Conservation (phyloP, 1,140 invertebrate genomes). For the Whitmania pigra region DNA sequence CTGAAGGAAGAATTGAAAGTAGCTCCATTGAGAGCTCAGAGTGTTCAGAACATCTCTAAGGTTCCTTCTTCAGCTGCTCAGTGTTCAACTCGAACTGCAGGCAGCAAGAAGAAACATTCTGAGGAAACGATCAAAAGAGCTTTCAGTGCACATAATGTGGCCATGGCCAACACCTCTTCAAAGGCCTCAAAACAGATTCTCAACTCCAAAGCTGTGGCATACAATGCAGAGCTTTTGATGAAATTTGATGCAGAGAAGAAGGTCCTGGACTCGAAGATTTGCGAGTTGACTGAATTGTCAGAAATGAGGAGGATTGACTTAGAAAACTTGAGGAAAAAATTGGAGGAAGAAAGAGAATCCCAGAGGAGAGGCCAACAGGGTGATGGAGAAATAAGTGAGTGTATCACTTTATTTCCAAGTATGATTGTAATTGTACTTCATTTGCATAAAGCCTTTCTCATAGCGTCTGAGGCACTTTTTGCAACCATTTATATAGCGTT, state of each 20-base stretch:
- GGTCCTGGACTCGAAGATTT: slow-evolving; percentile 36
- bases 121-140: slow-evolving; percentile 32
- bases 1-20: background rate
- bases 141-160: slow-evolving; percentile 39
- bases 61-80: background rate
- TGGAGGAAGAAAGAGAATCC: slow-evolving; percentile 21
- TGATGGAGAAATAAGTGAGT: too few species aligned
- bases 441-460: too few species aligned
- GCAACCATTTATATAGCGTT: too few species aligned
- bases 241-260: slow-evolving; percentile 43
- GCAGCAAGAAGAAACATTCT: background rate
- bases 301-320: slow-evolving; percentile 40
- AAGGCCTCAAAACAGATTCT: slow-evolving; percentile 31
- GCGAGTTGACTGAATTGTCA: slow-evolving; percentile 37
- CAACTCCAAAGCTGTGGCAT: slow-evolving; percentile 39
- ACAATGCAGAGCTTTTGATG: slow-evolving; percentile 41
- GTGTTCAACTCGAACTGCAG: background rate
- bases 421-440: too few species aligned
- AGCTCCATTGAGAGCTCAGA: slow-evolving; percentile 16
- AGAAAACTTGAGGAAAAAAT: slow-evolving; percentile 32
- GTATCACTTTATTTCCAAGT: too few species aligned
- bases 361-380: too few species aligned
- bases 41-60: slow-evolving; percentile 24
- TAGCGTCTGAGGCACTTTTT: too few species aligned
- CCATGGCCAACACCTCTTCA: background rate